Conservation (phyloP, 1,140 invertebrate genomes). For the Saxidomus purpurata region DNA sequence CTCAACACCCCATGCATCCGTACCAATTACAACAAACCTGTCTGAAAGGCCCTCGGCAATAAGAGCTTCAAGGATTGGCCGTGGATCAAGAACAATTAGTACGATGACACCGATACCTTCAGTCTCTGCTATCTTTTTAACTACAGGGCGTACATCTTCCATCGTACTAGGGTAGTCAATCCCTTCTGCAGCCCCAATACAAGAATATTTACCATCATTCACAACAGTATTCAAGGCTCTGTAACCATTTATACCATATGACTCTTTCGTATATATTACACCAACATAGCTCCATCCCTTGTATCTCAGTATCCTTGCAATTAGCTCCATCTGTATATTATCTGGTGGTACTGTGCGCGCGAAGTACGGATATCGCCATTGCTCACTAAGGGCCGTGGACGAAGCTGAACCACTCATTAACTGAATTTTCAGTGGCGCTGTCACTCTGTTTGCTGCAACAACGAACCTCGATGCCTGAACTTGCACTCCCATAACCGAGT, state of each 20-base stretch:
- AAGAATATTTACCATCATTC: constrained; percentile 62
- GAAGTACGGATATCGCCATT: constrained; percentile 92
- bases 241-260: constrained; percentile 85
- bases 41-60: constrained; percentile 67
- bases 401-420: constrained; percentile 92
- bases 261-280: constrained; percentile 89
- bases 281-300: constrained; percentile 94
- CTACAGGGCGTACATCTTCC: constrained; percentile 61
- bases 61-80: constrained; percentile 71
- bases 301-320: constrained; percentile 90
- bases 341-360: constrained; percentile 93
- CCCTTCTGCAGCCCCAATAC: constrained; percentile 56
- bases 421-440: constrained; percentile 74
- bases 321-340: constrained; percentile 91
- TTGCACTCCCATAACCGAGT: constrained; percentile 80
- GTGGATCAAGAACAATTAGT: constrained; percentile 74
- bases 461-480: constrained; percentile 77
- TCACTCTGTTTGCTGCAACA: constrained; percentile 76
- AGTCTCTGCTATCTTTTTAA: constrained; percentile 60
- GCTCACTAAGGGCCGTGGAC: constrained; percentile 90
- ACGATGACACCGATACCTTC: constrained; percentile 76
- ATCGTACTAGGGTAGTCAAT: constrained; percentile 34
- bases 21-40: constrained; percentile 77
- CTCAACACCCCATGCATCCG: constrained; percentile 88
- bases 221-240: constrained; percentile 61